These are phyloP conservation scores for Pachyseris speciosa DNA, from an alignment of 64 coral and sea anemone species.

Conservation along the genomic window DNA sequence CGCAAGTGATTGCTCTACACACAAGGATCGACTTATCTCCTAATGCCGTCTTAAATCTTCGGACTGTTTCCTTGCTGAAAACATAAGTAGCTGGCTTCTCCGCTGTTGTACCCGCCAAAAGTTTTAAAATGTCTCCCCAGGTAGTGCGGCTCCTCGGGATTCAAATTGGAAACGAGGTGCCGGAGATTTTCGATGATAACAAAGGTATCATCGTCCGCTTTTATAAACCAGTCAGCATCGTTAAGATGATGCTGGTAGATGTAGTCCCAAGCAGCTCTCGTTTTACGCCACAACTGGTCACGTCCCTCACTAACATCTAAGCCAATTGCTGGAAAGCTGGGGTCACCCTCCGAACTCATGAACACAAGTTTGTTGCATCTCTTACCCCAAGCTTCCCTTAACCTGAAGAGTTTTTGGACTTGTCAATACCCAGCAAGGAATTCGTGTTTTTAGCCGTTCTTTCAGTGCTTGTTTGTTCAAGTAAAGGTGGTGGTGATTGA, in stretches of 20 bases:
- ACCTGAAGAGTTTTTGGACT: conserved; percentile 36
- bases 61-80: conserved; percentile 70
- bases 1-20: conserved; percentile 35
- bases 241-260: conserved; percentile 59
- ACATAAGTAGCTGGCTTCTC: conserved; percentile 76
- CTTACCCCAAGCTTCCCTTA: conserved; percentile 83
- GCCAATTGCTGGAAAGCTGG: conserved; percentile 61
- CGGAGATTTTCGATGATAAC: conserved; percentile 74
- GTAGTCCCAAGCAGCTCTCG: conserved; percentile 74
- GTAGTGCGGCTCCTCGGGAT: conserved; percentile 69
- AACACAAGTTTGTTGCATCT: conserved; percentile 73
- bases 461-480: conserved; percentile 30
- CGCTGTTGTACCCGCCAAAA: conserved; percentile 68
- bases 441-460: conserved; percentile 14
- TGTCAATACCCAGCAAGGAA: conserved; percentile 84
- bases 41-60: conserved; percentile 50
- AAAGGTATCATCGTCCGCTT: conserved; percentile 82
- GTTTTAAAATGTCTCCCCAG: conserved; percentile 66
- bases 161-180: conserved; percentile 36
- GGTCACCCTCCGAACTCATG: conserved; percentile 75
- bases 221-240: conserved; percentile 81
- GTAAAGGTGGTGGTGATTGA: conserved; percentile 57
- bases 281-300: conserved; percentile 78
- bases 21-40: conserved; percentile 35
- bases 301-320: conserved; percentile 72